Evolutionary conservation across 92 coral and sea anemone species (phyloP), one percentile per base, ranked within the genome.

Genomic region (Bergia puertoricense): DNA sequence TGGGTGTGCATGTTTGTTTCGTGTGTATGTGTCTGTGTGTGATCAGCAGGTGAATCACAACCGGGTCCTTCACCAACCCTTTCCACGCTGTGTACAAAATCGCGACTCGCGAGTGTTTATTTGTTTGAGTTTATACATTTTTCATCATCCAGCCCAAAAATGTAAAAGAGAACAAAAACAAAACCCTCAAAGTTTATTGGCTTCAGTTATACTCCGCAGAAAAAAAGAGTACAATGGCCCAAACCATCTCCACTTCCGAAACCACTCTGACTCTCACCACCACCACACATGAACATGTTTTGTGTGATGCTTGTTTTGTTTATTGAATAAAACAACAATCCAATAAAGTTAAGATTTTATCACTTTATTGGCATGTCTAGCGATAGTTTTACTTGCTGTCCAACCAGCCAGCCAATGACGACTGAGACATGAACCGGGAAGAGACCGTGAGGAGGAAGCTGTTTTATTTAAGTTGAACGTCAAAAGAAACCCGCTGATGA

Each of bases 121-220:
- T 18, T 62, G 20, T 62, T 62, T 18, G 30, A 42, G 0, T 74
- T 74, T 74, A 18, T 74, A 20, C 40, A 74, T 37, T 18, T 74
- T 74, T 74, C 18, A 6, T 38, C 18, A 23, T 38, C 2, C 16
- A 43, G 62, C 81, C 36, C 38, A 50, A n/a, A 79, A 46, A 79
- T 46, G 67, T 44, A 79, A 79, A 48, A 30, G 30, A 30, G 30
- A 30, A 30, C 30, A 30, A 79, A 9, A 44, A 30, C 15, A 42
- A 77, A 79, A 79, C 82, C 7, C 66, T 79, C 22, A 50, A 79
- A 79, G 18, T 77, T 48, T 79, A 79, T 79, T 43, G 82, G 82
- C 65, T 48, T 48, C 43, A 36, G 77, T 36, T 36, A 36, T 73
- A 44, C 20, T 62, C 69, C 69, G 44, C 30, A 30, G 30, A 30